A percentile compares a stretch with the other conserved stretches of the same genome.
Conservation (phyloP, 2,797 vertebrate species). For the Microctenopoma stevenorrisi region DNA sequence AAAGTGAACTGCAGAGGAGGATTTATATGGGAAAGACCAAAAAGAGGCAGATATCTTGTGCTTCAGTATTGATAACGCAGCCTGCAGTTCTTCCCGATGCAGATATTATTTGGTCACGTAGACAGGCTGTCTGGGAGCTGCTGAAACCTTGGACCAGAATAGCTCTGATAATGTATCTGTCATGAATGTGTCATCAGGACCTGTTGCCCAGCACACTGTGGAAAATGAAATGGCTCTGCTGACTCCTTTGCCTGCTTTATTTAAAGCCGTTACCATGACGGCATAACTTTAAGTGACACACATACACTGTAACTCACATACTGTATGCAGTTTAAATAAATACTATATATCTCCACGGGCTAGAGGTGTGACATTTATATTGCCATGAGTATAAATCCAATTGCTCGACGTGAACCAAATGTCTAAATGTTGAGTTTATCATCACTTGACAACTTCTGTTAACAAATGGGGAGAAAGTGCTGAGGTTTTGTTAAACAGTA, state of each 20-base stretch:
- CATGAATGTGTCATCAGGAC: conserved; percentile 75
- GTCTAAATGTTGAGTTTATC: conserved; percentile 48
- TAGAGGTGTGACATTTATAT: conserved; percentile 12
- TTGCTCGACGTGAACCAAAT: conserved; percentile 15
- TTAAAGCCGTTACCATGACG: conserved; percentile 70
- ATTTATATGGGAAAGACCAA: not conserved
- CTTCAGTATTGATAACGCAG: conserved; percentile 29
- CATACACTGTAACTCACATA: conserved; percentile 23
- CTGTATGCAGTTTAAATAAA: conserved; percentile 50
- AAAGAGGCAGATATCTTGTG: not conserved
- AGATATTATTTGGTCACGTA: conserved; percentile 40
- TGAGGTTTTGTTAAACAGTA: conserved; percentile 6
- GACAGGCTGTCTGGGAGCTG: conserved; percentile 64
- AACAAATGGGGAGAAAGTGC: not conserved
- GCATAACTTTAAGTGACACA: conserved; percentile 47
- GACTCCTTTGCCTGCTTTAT: conserved; percentile 60
- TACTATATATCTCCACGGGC: conserved; percentile 21
- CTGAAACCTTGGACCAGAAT: conserved; percentile 73
- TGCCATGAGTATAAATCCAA: conserved; percentile 4
- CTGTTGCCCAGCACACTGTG: conserved; percentile 50
- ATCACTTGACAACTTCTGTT: conserved; percentile 1
- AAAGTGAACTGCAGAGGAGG: not conserved
- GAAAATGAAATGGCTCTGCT: conserved; percentile 61
- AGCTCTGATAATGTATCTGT: conserved; percentile 79
- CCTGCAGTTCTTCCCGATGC: conserved; percentile 23